These are phyloP conservation scores for Drosophila algonquin DNA, from an alignment of 2,888 invertebrate species.

Conservation along the genomic window DNA sequence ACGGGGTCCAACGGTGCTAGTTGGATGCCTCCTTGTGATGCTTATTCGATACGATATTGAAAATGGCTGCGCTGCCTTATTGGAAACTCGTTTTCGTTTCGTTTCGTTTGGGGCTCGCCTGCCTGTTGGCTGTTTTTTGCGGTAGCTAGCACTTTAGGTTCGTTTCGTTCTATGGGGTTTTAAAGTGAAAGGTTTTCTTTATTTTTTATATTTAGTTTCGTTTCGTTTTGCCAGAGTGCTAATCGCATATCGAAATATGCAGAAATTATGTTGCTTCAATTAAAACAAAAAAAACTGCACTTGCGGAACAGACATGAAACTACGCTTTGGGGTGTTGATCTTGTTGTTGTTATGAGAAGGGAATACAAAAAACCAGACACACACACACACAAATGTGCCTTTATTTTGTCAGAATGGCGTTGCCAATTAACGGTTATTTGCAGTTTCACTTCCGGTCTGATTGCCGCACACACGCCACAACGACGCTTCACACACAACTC, in stretches of 20 bases:
- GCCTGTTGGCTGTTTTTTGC: slow-evolving; percentile 14
- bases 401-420: slow-evolving; percentile 16
- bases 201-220: slow-evolving; percentile 42
- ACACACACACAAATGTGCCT: not conserved
- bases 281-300: too few relatives aligned
- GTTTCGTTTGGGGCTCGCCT: slow-evolving; percentile 14
- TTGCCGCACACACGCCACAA: slow-evolving; percentile 4
- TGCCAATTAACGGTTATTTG: slow-evolving; percentile 21
- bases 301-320: too few relatives aligned
- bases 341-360: not conserved
- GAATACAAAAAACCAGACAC: slow-evolving; percentile 5
- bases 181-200: slow-evolving; percentile 78
- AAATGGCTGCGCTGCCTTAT: slow-evolving; percentile 59
- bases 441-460: slow-evolving; percentile 34
- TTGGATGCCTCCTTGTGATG: slow-evolving; percentile 43
- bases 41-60: slow-evolving; percentile 53
- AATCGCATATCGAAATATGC: too few relatives aligned
- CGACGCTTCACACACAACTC: slow-evolving; percentile 2
- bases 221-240: too few relatives aligned
- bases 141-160: slow-evolving; percentile 47
- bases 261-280: too few relatives aligned
- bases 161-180: slow-evolving; percentile 52
- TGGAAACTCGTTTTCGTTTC: slow-evolving; percentile 61
- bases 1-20: slow-evolving; percentile 72
- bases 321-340: not conserved